These are phyloP conservation scores for Phengaris alcon DNA, from an alignment of 2,888 invertebrate genomes.

Conservation along the genomic window DNA sequence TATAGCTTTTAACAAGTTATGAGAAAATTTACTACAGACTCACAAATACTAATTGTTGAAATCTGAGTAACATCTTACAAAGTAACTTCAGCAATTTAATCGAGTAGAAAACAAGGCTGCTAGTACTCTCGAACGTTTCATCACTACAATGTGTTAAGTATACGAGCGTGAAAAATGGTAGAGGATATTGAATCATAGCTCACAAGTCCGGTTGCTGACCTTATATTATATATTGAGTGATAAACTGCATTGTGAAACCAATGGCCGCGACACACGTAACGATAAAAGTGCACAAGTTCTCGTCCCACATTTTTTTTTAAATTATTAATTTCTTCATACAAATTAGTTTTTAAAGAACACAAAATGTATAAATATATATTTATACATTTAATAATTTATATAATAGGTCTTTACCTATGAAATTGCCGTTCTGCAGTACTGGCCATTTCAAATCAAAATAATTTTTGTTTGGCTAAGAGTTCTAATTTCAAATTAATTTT, in stretches of 20 bases:
- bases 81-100: not conserved
- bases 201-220: not conserved
- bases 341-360: no score
- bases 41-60: not conserved
- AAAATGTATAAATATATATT: no score
- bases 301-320: no score
- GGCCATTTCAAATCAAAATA: no score
- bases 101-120: not conserved
- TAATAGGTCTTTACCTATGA: no score
- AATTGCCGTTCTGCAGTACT: no score
- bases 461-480: no score
- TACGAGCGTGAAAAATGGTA: not conserved
- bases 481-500: no score
- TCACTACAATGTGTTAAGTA: not conserved
- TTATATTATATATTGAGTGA: not conserved
- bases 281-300: no score
- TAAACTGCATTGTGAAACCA: not conserved
- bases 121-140: not conserved
- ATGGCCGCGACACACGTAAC: no score
- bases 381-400: no score
- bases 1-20: not conserved
- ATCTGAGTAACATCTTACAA: not conserved
- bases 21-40: not conserved
- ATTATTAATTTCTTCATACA: no score
- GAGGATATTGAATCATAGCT: conserved; percentile 5